Base-by-base conservation (phyloP, 1,140 invertebrate species). In the Stratiolaelaps scimitus region DNA sequence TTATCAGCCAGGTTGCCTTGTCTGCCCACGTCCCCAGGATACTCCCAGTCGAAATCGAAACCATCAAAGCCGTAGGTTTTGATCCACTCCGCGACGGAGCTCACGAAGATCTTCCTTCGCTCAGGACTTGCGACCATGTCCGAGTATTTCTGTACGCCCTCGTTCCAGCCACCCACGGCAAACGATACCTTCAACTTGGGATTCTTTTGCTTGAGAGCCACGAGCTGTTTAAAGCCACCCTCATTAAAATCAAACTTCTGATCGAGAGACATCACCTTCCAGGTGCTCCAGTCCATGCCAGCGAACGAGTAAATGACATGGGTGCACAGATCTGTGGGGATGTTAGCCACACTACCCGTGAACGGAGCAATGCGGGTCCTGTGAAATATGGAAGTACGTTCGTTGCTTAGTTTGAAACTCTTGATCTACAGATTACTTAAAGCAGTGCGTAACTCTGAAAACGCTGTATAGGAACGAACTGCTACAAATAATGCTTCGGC, bases 131-230 rank as follows among this genome's bases (percentile, higher is more conserved):
- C 80, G 0, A 80, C 82, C 64, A 85, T 72, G 48, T 74, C 72
- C 46, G 84, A 85, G 73, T 82, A 87, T 67, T 80, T 84, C 2
- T 74, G 75, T 0, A 83, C 84, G 19, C 84, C 84, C 74, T 86
- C 83, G 71, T 83, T 84, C 85, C 85, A 88, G 13, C 86, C 86
- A 0, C 89, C 89, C 44, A 92, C 85, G 7, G 87, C 87, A 1
- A 92, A 70, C 1, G 83, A 81, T 0, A 83, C 81, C 74, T 87
- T 89, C 2, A 92, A 73, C 69, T 83, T 79, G 0, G 86, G 85
- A 75, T 86, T 86, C 64, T 75, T 78, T 40, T 79, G 72, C 71
- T 84, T 86, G 0, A 91, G 72, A 0, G 72, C 73, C 0, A 84
- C 85, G 64, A 88, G 74, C 47, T 82, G 80, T 68, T 81, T 82